Evolutionary conservation across 2,888 invertebrate genomes (phyloP).

Genomic region (Argyresthia goedartella): DNA sequence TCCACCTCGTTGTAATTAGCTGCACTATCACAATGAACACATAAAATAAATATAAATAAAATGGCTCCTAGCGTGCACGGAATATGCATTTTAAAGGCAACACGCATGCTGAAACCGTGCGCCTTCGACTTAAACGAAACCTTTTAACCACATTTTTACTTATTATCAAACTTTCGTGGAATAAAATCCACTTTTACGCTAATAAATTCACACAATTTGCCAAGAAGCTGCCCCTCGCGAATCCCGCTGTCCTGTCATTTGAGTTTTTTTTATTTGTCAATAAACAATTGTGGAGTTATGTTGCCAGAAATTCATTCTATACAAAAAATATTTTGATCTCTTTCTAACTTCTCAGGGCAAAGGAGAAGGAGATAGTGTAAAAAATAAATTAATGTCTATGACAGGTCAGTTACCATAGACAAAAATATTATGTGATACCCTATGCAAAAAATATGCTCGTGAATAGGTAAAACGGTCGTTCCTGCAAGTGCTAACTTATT

Average conservation of each 20-base stretch:
- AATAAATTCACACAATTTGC: slow-evolving; percentile 47
- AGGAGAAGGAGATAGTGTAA: no score
- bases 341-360: no score
- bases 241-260: slow-evolving; percentile 51
- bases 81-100: slow-evolving; percentile 59
- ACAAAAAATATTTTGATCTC: no score
- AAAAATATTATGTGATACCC: no score
- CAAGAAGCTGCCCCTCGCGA: slow-evolving; percentile 10
- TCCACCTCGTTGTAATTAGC: slow-evolving; percentile 62
- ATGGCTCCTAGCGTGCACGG: slow-evolving; percentile 65
- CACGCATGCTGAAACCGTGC: slow-evolving; percentile 44
- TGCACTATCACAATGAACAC: slow-evolving; percentile 68
- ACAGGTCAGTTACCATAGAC: no score
- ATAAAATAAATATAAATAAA: slow-evolving; percentile 70
- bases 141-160: slow-evolving; percentile 59
- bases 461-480: no score
- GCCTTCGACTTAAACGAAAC: slow-evolving; percentile 44
- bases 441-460: no score
- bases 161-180: slow-evolving; percentile 33
- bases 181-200: slow-evolving; percentile 43
- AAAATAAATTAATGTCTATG: no score
- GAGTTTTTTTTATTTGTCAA: slow-evolving; percentile 40
- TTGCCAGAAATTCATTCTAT: slow-evolving; percentile 23
- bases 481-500: no score
- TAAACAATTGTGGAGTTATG: slow-evolving; percentile 53